Percentiles rank a stretch among this genome's conserved stretches.
Conservation (phyloP, 2,888 invertebrate genomes). For the Campopleginae sp. region DNA sequence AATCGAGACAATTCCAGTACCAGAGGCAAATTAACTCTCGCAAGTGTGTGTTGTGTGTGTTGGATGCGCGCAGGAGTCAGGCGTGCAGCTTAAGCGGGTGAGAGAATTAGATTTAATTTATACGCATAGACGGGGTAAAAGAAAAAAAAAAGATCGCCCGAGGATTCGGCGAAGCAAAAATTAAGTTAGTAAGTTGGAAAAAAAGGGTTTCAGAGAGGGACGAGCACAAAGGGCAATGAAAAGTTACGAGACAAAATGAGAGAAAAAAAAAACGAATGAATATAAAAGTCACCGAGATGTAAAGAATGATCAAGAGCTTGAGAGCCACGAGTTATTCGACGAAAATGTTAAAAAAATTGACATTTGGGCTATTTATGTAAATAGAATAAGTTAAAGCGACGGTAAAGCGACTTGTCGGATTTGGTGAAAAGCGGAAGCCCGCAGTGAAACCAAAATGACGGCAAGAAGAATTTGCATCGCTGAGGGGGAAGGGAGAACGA, state of each 20-base stretch:
- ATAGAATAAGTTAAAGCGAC: neutral
- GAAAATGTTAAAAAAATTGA: neutral
- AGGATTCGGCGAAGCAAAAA: constrained; percentile 8
- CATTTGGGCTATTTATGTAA: too few species aligned
- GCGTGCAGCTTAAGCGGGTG: constrained; percentile 22
- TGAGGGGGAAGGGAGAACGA: neutral
- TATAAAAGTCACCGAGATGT: neutral
- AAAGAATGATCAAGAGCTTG: neutral
- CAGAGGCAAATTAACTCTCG: constrained; percentile 36
- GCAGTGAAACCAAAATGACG: neutral
- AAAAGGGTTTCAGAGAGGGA: neutral
- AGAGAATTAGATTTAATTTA: constrained; percentile 35
- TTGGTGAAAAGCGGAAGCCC: neutral
- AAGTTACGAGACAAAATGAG: neutral
- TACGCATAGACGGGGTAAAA: neutral
- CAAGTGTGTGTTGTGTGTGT: neutral
- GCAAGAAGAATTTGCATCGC: neutral
- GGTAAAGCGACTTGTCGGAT: neutral
- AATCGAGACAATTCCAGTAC: constrained; percentile 51
- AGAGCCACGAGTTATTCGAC: neutral
- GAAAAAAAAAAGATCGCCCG: neutral
- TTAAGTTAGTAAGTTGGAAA: constrained; percentile 24
- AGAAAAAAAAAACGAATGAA: neutral
- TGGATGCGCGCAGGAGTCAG: neutral
- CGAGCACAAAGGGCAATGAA: neutral